Conservation (phyloP, 2,797 vertebrate species). For the Onychomys leucogaster region DNA sequence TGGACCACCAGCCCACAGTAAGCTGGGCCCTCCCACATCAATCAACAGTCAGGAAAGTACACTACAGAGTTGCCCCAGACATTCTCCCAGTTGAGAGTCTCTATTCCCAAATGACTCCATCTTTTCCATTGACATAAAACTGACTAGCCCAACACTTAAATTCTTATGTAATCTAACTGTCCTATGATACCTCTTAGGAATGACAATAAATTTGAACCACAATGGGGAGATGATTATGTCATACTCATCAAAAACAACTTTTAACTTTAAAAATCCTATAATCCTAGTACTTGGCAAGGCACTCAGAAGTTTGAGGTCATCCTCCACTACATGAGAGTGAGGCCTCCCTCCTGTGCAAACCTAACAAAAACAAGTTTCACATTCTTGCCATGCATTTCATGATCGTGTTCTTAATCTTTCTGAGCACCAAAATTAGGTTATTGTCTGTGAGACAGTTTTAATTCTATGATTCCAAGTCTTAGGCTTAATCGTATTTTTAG, state of each 20-base stretch:
- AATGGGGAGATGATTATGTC: not conserved
- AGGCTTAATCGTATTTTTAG: slow-evolving; percentile 27
- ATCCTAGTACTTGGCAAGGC: not conserved
- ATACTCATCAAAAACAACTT: slow-evolving; percentile 14
- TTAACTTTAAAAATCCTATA: not conserved
- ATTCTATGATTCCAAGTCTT: not conserved
- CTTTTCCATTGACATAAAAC: not conserved
- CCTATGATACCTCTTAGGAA: not conserved
- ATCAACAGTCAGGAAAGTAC: not conserved
- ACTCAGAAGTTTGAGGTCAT: not conserved
- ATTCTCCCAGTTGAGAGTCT: not conserved
- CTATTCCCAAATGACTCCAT: not conserved
- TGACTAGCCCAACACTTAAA: not conserved
- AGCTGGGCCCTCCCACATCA: not conserved
- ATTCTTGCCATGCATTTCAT: not conserved
- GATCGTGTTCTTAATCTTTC: slow-evolving; percentile 1
- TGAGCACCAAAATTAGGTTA: slow-evolving; percentile 30
- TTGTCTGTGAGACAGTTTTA: slow-evolving; percentile 36
- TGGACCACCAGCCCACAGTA: not conserved
- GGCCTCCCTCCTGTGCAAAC: not conserved
- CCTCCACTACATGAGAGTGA: not conserved
- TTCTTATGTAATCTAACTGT: not conserved
- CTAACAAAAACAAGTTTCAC: not conserved
- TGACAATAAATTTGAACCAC: slow-evolving; percentile 51
- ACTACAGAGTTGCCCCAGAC: not conserved